Conservation (phyloP, 30 jellyfish, hydroid and myxozoan species). For the Turritopsis dohrnii region DNA sequence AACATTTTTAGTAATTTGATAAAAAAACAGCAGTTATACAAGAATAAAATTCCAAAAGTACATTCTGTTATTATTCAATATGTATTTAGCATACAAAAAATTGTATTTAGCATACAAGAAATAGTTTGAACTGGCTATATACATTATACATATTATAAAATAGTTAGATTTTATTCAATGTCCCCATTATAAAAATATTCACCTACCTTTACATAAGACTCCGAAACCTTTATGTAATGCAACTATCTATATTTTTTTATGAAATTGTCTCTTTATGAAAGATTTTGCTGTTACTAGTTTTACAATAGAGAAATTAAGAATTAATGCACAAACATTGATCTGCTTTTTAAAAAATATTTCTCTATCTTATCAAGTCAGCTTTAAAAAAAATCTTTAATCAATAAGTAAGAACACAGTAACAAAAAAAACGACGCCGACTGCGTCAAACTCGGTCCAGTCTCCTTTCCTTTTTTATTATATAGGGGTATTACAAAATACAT, state of each 20-base stretch:
- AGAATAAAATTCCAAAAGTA: too few species aligned
- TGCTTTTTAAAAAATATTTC: background rate
- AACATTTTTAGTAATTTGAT: too few species aligned
- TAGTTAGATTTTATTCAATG: background rate
- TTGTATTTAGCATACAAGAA: too few species aligned
- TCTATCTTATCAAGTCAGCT: background rate
- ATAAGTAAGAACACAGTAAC: background rate
- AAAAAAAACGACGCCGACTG: background rate
- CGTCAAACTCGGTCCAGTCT: background rate
- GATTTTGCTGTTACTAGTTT: background rate
- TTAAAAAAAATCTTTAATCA: background rate
- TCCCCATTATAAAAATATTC: background rate
- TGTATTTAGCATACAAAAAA: too few species aligned
- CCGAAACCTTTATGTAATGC: background rate
- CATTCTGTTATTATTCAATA: too few species aligned
- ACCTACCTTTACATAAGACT: background rate
- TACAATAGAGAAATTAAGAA: background rate
- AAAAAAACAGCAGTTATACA: too few species aligned
- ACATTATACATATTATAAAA: too few species aligned
- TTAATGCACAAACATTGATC: background rate
- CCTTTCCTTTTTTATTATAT: background rate
- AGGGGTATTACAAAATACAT: background rate
- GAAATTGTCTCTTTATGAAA: background rate
- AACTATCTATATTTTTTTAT: background rate
- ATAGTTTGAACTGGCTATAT: too few species aligned